Percentiles rank a stretch among this genome's conserved stretches.
Conservation (phyloP, 2,113 vertebrate species). For the Hiodon tergisus region DNA sequence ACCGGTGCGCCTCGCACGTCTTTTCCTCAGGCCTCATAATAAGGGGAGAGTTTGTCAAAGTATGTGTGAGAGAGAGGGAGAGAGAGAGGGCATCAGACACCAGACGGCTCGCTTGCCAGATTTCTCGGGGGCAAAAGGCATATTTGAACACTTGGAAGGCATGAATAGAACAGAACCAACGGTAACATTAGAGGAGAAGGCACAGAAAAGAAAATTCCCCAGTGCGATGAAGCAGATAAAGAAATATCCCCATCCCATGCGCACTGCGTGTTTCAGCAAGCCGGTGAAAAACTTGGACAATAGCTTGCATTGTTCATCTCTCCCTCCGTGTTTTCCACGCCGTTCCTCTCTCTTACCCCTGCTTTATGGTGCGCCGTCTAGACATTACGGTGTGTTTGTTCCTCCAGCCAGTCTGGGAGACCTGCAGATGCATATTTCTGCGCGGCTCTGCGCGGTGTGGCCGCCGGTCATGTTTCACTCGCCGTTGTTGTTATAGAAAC, state of each 20-base stretch:
- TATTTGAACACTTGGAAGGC: constrained; percentile 67
- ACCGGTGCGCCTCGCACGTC: constrained; percentile 36
- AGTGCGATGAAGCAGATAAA: constrained; percentile 56
- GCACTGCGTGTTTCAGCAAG: constrained; percentile 59
- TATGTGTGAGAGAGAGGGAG: constrained; percentile 33
- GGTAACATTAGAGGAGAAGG: constrained; percentile 62
- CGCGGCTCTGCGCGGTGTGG: neutral
- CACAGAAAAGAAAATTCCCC: constrained; percentile 52
- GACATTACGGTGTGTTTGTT: constrained; percentile 28
- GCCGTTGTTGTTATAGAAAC: constrained; percentile 21
- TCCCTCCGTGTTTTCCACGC: neutral
- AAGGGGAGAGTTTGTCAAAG: neutral
- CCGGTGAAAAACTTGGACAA: constrained; percentile 40
- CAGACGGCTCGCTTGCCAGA: constrained; percentile 63
- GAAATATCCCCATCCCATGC: constrained; percentile 46
- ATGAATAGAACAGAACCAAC: constrained; percentile 54
- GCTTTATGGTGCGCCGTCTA: constrained; percentile 34
- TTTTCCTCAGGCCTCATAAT: constrained; percentile 47
- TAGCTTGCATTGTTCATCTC: constrained; percentile 47
- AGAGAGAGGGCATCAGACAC: constrained; percentile 47
- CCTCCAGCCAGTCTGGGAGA: constrained; percentile 20
- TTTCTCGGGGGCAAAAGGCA: constrained; percentile 67
- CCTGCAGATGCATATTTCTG: constrained; percentile 9
- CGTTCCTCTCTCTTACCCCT: neutral
- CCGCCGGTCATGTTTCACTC: constrained; percentile 1